Evolutionary conservation across 2,888 invertebrate species (phyloP).

Genomic region (Creontiades dilutus): DNA sequence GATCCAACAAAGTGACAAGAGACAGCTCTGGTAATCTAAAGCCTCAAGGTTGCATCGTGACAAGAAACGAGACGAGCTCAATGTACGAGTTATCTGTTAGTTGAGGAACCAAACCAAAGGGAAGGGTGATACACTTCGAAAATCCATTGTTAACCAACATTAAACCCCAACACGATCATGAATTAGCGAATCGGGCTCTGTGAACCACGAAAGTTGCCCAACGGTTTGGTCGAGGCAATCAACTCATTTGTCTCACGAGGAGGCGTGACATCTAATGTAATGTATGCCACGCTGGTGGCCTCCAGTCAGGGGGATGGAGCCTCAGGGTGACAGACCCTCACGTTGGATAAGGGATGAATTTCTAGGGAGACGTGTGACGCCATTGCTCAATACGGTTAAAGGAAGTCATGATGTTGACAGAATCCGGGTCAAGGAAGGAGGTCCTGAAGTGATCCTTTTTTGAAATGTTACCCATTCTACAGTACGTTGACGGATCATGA

Average conservation of each 20-base stretch:
- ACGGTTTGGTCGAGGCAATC: constrained; percentile 1
- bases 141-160: constrained; percentile 37
- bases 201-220: constrained; percentile 3
- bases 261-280: constrained; percentile 36
- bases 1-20: not conserved
- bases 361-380: constrained; percentile 3
- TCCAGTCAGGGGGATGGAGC: not conserved
- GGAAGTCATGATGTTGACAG: constrained; percentile 8
- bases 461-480: not conserved
- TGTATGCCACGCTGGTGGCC: constrained; percentile 21
- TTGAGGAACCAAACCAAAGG: not conserved
- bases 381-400: not conserved
- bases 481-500: not conserved
- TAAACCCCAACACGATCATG: constrained; percentile 14
- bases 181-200: constrained; percentile 4
- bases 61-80: not conserved
- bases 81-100: constrained; percentile 1
- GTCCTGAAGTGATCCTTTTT: not conserved
- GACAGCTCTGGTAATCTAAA: not conserved
- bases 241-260: constrained; percentile 40
- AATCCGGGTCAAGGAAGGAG: constrained; percentile 33
- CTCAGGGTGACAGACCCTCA: not conserved
- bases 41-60: constrained; percentile 23
- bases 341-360: constrained; percentile 7
- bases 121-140: not conserved